phyloP scores from a whole-genome alignment of 2,888 invertebrate species.

The Drosophila nr. perissopoda region DNA sequence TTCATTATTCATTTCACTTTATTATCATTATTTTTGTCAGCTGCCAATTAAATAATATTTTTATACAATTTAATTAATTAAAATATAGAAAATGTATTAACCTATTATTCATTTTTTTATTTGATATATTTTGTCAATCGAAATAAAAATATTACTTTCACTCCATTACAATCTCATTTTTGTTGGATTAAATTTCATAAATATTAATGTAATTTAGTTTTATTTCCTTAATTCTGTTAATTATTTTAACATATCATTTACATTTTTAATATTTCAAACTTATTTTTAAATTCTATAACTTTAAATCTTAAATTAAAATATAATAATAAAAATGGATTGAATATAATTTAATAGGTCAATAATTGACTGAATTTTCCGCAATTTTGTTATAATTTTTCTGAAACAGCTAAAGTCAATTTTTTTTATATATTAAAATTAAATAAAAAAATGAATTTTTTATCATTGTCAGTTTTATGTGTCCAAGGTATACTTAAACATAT shows the following conservation, averaged over 20 bases:
- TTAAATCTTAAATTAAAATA: too few species aligned
- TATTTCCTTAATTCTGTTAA: too few species aligned
- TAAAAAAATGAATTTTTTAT: not conserved
- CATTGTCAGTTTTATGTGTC: not conserved
- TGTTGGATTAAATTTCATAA: not conserved
- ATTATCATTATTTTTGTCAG: not conserved
- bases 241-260: too few species aligned
- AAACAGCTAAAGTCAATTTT: not conserved
- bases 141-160: not conserved
- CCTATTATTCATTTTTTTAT: not conserved
- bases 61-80: not conserved
- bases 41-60: not conserved
- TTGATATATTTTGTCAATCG: not conserved
- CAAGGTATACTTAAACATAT: conserved; percentile 1
- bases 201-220: not conserved
- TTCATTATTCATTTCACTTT: not conserved
- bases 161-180: not conserved
- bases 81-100: not conserved
- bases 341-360: too few species aligned
- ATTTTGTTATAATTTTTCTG: too few species aligned
- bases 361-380: too few species aligned
- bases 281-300: too few species aligned
- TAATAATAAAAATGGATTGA: too few species aligned
- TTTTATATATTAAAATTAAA: not conserved
- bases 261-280: too few species aligned